phyloP scores from a whole-genome alignment of 2,113 vertebrate species.

The Halcyon malimbica region DNA sequence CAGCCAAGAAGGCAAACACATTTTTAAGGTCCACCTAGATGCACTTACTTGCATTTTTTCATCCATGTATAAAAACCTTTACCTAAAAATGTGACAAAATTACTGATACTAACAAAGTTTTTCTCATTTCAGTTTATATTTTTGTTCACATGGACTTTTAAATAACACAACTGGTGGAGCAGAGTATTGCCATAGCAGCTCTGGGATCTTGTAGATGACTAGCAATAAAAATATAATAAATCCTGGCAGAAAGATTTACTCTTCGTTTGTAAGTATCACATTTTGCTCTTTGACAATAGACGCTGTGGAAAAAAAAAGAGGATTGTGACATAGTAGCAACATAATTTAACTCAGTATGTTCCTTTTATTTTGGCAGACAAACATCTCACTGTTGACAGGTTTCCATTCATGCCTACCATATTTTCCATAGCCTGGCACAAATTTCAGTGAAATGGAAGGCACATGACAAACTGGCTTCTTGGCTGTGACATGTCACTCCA shows the following conservation, averaged over 20 bases:
- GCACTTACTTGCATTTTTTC: neutral
- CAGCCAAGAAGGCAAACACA: neutral
- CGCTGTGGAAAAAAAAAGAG: neutral
- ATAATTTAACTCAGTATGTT: neutral
- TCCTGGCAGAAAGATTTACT: neutral
- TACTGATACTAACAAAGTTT: neutral
- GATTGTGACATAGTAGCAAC: neutral
- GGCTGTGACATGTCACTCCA: constrained; percentile 31
- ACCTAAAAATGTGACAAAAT: neutral
- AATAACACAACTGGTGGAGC: fast-evolving
- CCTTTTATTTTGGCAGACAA: constrained; percentile 38
- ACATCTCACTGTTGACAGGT: constrained; percentile 25
- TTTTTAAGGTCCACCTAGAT: constrained; percentile 7
- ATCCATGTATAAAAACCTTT: neutral
- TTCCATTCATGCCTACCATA: constrained; percentile 65
- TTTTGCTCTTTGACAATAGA: neutral
- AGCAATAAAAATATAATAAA: neutral
- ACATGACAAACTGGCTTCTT: constrained; percentile 41
- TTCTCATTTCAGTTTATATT: neutral
- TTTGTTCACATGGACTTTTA: neutral
- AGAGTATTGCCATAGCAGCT: neutral
- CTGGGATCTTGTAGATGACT: neutral
- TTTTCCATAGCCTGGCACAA: constrained; percentile 60
- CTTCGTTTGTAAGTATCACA: neutral
- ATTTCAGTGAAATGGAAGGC: constrained; percentile 43